phyloP scores from a whole-genome alignment of 2,888 invertebrate genomes.

The Drosophila paracracens region DNA sequence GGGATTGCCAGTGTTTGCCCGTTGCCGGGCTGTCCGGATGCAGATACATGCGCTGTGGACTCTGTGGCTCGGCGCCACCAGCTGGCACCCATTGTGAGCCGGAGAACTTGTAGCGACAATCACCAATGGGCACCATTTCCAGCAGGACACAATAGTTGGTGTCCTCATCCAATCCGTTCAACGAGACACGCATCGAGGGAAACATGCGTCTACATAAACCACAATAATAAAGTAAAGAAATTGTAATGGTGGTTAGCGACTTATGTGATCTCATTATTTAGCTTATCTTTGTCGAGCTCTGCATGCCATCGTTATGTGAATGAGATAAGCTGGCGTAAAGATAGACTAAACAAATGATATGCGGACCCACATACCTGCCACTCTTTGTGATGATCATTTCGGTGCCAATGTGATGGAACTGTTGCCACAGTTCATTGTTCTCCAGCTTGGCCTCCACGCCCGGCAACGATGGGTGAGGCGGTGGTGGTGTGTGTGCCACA shows the following conservation, averaged over 20 bases:
- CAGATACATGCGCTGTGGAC: conserved; percentile 90
- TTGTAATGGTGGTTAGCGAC: conserved; percentile 38
- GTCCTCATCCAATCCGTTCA: conserved; percentile 91
- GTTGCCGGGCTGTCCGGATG: conserved; percentile 95
- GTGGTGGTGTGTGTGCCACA: conserved; percentile 51
- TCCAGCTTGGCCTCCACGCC: conserved; percentile 87
- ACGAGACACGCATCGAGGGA: conserved; percentile 91
- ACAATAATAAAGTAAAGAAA: conserved; percentile 59
- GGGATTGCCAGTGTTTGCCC: conserved; percentile 94
- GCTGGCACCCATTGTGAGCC: conserved; percentile 93
- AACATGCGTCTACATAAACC: conserved; percentile 92
- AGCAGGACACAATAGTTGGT: conserved; percentile 92
- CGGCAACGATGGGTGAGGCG: conserved; percentile 74
- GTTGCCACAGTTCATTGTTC: conserved; percentile 89
- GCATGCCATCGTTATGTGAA: conserved; percentile 39
- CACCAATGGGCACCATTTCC: conserved; percentile 91
- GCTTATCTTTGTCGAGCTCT: conserved; percentile 53
- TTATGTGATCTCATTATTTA: conserved; percentile 30
- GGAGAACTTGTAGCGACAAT: conserved; percentile 92
- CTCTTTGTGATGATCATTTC: conserved; percentile 93
- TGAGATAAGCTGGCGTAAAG: conserved; percentile 40
- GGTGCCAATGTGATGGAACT: conserved; percentile 89
- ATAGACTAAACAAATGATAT: conserved; percentile 40
- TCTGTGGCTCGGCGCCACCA: conserved; percentile 93
- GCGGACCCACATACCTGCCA: conserved; percentile 88